Evolutionary conservation across 2,797 vertebrate genomes (phyloP).

Genomic region (Falco biarmicus): DNA sequence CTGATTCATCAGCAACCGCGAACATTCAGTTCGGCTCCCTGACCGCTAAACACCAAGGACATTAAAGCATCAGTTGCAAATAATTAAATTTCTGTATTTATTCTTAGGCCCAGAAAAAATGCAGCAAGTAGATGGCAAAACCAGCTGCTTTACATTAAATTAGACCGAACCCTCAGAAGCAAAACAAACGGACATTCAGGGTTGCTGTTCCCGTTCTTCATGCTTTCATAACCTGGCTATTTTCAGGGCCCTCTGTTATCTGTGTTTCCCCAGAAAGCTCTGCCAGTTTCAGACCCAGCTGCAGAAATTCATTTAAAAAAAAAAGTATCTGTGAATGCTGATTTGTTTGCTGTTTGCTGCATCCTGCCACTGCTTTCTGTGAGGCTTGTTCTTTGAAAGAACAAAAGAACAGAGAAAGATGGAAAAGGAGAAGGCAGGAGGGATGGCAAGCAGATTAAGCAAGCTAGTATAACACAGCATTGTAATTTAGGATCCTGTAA

Average conservation of each 20-base stretch:
- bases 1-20: background rate
- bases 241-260: conserved; percentile 38
- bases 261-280: conserved; percentile 18
- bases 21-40: conserved; percentile 2
- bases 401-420: conserved; percentile 37
- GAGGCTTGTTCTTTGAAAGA: conserved; percentile 29
- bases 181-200: background rate
- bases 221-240: conserved; percentile 51
- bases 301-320: conserved; percentile 53
- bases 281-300: conserved; percentile 30
- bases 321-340: background rate
- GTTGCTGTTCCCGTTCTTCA: background rate
- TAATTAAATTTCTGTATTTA: conserved; percentile 9
- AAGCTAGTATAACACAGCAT: background rate
- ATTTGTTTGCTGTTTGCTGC: conserved; percentile 20
- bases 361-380: background rate
- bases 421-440: conserved; percentile 15
- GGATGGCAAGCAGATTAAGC: background rate
- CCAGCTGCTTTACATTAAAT: background rate
- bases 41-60: conserved; percentile 17
- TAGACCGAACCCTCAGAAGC: background rate
- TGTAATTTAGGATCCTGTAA: background rate
- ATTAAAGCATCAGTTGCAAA: conserved; percentile 15
- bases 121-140: background rate
- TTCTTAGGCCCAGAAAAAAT: background rate